phyloP scores from a whole-genome alignment of 2,888 invertebrate species.

The Athrips mouffetella region DNA sequence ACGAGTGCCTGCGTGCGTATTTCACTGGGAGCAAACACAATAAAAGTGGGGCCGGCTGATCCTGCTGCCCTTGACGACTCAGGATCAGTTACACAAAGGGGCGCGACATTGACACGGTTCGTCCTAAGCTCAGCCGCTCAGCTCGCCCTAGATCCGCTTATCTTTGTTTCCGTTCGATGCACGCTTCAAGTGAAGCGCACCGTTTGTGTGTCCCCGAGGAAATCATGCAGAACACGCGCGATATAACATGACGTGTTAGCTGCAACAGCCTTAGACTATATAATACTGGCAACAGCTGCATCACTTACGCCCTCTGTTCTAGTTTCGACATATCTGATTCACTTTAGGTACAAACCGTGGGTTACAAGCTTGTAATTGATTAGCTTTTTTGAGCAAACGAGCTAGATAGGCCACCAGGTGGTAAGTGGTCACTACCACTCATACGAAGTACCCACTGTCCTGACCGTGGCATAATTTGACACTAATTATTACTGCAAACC shows the following conservation, averaged over 20 bases:
- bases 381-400: too few species aligned
- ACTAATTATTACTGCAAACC: too few species aligned
- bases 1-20: background rate
- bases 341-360: too few species aligned
- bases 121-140: background rate
- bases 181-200: background rate
- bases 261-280: background rate
- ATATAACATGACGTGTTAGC: background rate
- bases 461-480: too few species aligned
- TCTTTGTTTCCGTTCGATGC: background rate
- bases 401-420: too few species aligned
- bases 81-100: background rate
- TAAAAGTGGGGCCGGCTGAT: background rate
- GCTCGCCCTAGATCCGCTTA: conserved; percentile 4
- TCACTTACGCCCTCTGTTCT: too few species aligned
- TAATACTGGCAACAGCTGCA: background rate
- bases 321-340: too few species aligned
- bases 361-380: too few species aligned
- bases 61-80: conserved; percentile 4
- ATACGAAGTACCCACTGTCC: too few species aligned
- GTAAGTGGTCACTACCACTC: too few species aligned
- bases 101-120: conserved; percentile 6
- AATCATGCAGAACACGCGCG: conserved; percentile 7
- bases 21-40: background rate
- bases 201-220: background rate